Conservation (phyloP, 2,113 vertebrate species). For the Bothrops jararaca region DNA sequence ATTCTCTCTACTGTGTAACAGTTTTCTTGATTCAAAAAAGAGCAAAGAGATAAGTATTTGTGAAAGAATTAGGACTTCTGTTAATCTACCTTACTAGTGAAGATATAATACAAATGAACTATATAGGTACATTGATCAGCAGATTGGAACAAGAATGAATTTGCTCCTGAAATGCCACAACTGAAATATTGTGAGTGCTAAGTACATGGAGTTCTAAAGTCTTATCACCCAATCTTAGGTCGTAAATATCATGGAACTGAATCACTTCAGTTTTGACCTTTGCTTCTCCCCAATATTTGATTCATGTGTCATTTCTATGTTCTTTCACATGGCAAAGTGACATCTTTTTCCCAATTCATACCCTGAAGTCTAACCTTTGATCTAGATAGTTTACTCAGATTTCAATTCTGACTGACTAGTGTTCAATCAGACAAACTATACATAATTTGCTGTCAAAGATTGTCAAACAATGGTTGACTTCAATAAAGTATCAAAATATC, state of each 20-base stretch:
- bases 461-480: conserved; percentile 73
- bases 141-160: background rate
- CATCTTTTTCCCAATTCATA: conserved; percentile 59
- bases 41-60: conserved; percentile 3
- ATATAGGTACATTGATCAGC: background rate
- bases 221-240: conserved; percentile 57
- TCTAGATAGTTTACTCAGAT: conserved; percentile 58
- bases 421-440: conserved; percentile 66
- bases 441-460: conserved; percentile 72
- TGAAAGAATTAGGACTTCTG: background rate
- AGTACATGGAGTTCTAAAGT: conserved; percentile 53
- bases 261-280: conserved; percentile 63
- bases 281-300: conserved; percentile 47
- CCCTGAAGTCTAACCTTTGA: conserved; percentile 59
- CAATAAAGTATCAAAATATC: conserved; percentile 67
- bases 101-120: conserved; percentile 21
- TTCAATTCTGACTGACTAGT: conserved; percentile 61
- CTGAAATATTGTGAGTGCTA: background rate
- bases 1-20: background rate
- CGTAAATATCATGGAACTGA: conserved; percentile 68
- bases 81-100: background rate
- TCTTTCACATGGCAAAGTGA: conserved; percentile 57
- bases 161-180: conserved; percentile 33
- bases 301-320: conserved; percentile 49
- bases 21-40: conserved; percentile 21